Base-by-base conservation (phyloP, 2,797 vertebrate species). In the Sphaeramia orbicularis region DNA sequence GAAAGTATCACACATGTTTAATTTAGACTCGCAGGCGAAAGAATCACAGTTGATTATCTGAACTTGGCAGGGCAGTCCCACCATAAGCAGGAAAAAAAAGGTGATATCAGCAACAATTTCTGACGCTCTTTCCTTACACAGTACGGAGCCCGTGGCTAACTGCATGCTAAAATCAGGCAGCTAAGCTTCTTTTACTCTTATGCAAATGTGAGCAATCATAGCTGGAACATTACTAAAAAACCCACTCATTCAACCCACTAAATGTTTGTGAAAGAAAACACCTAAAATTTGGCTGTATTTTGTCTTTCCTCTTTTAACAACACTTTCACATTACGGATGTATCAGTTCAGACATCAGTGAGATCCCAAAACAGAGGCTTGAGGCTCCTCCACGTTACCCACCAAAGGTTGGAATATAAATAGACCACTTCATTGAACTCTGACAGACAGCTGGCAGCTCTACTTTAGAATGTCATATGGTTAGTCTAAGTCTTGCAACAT, bases 401-500 rank as follows among this genome's bases (percentile, higher is more conserved):
- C 12, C 19, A 40, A 56, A 54, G 0, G 7, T 16, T 52, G 32
- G 10, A 9, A 3, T 74, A 82, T 65, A 84, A 80, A 87, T 75
- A 81, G 78, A 73, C 51, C 14, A 32, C 30, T 32, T 30, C 30
- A 21, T 43, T 52, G 61, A 72, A 68, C 55, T 67, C 65, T 71
- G 72, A 71, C 47, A 35, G 76, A 74, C 74, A 81, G 65, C 79
- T 81, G 78, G 73, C 78, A 57, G 35, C 42, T 2, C 30, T 64
- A 52, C 68, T 71, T 71, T 55, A 73, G 54, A 44, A 40, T 47
- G 58, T 74, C 77, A 71, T 56, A 65, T 24, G 66, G 38, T 60
- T 50, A 65, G 74, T 73, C 37, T 53, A 57, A 76, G 72, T 63
- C 66, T 40, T 71, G 56, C 65, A 41, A 65, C 59, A n/a, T 12